Percentiles rank a stretch among this genome's conserved stretches.
These are phyloP conservation scores for human DNA, from an alignment of 2,113 vertebrate genomes.

Conservation along the genomic window DNA sequence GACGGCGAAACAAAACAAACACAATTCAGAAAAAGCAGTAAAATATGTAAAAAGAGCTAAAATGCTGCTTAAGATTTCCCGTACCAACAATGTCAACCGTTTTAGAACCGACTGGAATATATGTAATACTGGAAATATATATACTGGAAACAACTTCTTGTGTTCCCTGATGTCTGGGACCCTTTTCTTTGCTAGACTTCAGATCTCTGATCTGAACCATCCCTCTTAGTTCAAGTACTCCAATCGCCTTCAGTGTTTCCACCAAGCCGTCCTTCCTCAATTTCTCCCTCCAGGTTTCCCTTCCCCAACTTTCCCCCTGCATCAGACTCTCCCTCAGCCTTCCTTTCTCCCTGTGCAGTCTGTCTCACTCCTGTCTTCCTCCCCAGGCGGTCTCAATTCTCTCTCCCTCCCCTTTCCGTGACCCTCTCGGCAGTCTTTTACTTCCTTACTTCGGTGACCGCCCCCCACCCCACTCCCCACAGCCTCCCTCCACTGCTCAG, in stretches of 20 bases:
- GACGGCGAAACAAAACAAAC: too few species aligned
- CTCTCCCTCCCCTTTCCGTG: too few species aligned
- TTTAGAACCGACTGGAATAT: neutral
- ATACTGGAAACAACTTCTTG: neutral
- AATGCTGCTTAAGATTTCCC: neutral
- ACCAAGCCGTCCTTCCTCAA: neutral
- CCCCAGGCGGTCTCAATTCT: neutral
- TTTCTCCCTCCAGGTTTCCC: neutral
- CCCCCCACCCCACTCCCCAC: accelerated
- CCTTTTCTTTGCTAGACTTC: neutral
- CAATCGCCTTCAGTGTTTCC: neutral
- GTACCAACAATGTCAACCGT: neutral
- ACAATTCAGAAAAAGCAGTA: neutral
- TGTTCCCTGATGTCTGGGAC: neutral
- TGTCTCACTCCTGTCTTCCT: neutral
- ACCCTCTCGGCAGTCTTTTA: neutral
- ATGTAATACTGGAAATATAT: too few species aligned
- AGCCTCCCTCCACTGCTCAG: accelerated
- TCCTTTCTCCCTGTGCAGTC: neutral
- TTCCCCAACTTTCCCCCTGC: neutral
- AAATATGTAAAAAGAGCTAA: neutral
- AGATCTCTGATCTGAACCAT: neutral
- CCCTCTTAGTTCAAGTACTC: neutral
- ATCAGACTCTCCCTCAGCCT: neutral
- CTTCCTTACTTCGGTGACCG: neutral